A percentile compares a stretch with the other conserved stretches of the same genome.
These are phyloP conservation scores for Aplochiton taeniatus DNA, from an alignment of 2,797 vertebrate species.

Conservation along the genomic window DNA sequence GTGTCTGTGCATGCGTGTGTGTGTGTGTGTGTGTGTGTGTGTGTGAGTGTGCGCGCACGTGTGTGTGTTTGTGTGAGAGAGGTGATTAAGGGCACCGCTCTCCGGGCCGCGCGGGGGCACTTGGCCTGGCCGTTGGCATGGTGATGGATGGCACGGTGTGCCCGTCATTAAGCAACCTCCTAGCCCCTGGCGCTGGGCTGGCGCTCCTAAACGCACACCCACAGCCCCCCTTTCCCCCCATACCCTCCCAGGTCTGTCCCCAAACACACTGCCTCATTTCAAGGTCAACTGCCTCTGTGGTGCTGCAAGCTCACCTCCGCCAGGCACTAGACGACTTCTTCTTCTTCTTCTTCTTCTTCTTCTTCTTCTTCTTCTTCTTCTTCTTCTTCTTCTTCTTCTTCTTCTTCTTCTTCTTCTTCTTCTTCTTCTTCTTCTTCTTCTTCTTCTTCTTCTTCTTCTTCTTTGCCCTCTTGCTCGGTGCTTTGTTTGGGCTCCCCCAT, in stretches of 20 bases:
- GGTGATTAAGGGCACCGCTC: conserved; percentile 67
- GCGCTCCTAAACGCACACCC: conserved; percentile 77
- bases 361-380: conserved; percentile 26
- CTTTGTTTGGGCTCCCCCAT: conserved; percentile 68
- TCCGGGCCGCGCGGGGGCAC: conserved; percentile 58
- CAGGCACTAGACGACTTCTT: conserved; percentile 61
- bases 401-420: conserved; percentile 26
- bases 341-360: background rate
- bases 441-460: background rate
- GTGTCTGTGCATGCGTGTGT: conserved; percentile 52
- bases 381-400: conserved; percentile 26
- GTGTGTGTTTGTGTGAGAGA: conserved; percentile 35
- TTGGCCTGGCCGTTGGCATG: conserved; percentile 69
- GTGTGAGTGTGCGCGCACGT: conserved; percentile 58
- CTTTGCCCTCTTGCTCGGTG: conserved; percentile 33
- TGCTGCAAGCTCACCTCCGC: conserved; percentile 66
- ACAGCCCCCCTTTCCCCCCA: conserved; percentile 30
- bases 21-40: conserved; percentile 60
- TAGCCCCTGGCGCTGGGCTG: conserved; percentile 77
- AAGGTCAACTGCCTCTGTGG: conserved; percentile 79
- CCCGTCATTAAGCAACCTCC: conserved; percentile 80
- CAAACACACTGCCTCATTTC: conserved; percentile 78
- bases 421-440: conserved; percentile 26
- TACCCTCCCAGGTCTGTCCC: conserved; percentile 53
- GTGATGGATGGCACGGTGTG: conserved; percentile 79